Conservation (phyloP, 1,140 invertebrate genomes). For the Formica selysi region DNA sequence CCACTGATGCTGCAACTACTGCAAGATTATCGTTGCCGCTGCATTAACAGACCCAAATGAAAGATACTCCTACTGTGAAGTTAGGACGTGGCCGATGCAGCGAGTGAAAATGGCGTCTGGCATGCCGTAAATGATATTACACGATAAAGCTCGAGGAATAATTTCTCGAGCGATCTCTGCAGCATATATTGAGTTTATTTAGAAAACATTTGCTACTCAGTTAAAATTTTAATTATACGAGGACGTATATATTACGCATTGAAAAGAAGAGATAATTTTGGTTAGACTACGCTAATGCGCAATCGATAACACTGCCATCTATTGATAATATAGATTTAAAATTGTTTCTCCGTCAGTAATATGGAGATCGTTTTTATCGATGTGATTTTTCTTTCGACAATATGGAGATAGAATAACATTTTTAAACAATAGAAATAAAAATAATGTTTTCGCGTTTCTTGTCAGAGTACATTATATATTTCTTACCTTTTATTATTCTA, state of each 20-base stretch:
- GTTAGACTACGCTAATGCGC: neutral
- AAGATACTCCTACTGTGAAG: conserved; percentile 76
- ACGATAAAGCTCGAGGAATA: neutral
- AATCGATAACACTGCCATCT: too few species aligned
- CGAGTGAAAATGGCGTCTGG: conserved; percentile 71
- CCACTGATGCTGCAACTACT: conserved; percentile 33
- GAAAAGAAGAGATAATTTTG: neutral
- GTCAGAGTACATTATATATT: neutral
- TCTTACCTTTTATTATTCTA: neutral
- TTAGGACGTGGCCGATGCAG: conserved; percentile 79
- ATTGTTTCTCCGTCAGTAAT: too few species aligned
- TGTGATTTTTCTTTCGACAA: neutral
- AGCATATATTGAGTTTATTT: neutral
- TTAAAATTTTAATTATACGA: neutral
- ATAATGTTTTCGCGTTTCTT: too few species aligned
- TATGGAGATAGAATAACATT: neutral
- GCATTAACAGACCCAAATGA: conserved; percentile 63
- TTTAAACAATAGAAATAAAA: neutral
- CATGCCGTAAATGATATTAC: neutral
- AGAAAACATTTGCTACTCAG: neutral
- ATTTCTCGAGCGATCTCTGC: neutral
- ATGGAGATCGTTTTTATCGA: neutral
- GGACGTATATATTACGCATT: neutral
- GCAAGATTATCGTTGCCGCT: conserved; percentile 32
- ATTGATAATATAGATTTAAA: too few species aligned